Evolutionary conservation across 1,140 invertebrate species (phyloP).

Genomic region (Diachasmimorpha longicaudata): DNA sequence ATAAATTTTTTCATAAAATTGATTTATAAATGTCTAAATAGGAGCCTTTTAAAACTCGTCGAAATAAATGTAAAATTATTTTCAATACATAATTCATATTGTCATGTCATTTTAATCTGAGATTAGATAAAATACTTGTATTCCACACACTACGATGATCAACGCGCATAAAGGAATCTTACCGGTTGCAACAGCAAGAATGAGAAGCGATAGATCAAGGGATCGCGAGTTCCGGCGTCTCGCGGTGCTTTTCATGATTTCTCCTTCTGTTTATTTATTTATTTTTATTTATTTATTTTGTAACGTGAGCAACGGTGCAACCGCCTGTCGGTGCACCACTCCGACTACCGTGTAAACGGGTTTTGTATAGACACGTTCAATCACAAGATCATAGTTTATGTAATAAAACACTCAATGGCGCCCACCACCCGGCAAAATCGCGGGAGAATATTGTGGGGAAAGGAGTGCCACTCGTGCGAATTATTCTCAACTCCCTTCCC

Average conservation of each 20-base stretch:
- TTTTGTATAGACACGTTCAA: constrained; percentile 1
- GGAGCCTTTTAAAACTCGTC: no score
- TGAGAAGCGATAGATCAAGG: constrained; percentile 24
- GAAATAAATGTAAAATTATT: not conserved
- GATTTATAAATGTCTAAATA: no score
- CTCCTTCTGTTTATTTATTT: not conserved
- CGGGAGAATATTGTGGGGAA: not conserved
- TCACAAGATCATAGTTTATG: constrained; percentile 19
- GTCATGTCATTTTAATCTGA: not conserved
- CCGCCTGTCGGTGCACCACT: not conserved
- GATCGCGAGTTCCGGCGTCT: constrained; percentile 29
- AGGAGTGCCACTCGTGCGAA: not conserved
- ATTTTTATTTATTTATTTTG: not conserved
- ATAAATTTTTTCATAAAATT: no score
- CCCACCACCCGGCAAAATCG: not conserved
- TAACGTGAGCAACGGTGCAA: not conserved
- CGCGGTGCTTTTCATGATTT: constrained; percentile 35
- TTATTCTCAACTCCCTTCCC: not conserved
- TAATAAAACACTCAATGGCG: not conserved
- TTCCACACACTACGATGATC: not conserved
- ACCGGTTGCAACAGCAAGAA: constrained; percentile 30
- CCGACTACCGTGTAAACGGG: not conserved
- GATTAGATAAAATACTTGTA: constrained; percentile 1
- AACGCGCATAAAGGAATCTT: constrained; percentile 22
- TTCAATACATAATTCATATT: not conserved